A percentile compares a stretch with the other conserved stretches of the same genome.
phyloP scores from a whole-genome alignment of 2,888 invertebrate genomes.

The Keiferia lycopersicella region DNA sequence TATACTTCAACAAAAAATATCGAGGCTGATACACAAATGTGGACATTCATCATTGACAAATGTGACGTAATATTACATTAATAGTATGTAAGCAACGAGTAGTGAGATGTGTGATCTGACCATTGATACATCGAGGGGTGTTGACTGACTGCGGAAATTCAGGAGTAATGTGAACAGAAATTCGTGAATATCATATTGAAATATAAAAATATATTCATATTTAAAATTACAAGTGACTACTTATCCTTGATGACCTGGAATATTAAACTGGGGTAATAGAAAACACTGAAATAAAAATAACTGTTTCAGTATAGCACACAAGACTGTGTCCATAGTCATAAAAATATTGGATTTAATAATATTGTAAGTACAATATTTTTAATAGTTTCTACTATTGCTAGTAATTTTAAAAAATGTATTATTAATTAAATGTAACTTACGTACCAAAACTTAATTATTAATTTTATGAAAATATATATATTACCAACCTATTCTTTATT shows the following conservation, averaged over 20 bases:
- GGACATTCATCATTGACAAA: slow-evolving; percentile 46
- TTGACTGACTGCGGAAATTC: slow-evolving; percentile 66
- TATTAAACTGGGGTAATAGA: neutral
- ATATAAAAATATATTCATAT: neutral
- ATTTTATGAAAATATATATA: too few relatives aligned
- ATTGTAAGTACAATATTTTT: too few relatives aligned
- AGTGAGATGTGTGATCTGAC: slow-evolving; percentile 63
- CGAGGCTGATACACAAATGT: neutral
- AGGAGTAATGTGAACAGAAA: neutral
- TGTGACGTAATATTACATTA: slow-evolving; percentile 46
- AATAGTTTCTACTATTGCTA: too few relatives aligned
- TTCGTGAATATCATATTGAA: neutral
- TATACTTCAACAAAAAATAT: slow-evolving; percentile 40
- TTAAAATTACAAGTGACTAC: slow-evolving; percentile 10
- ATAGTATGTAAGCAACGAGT: slow-evolving; percentile 60
- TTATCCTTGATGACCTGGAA: slow-evolving; percentile 21
- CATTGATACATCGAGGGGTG: slow-evolving; percentile 59
- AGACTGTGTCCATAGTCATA: too few relatives aligned
- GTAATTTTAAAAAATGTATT: too few relatives aligned
- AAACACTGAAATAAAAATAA: neutral
- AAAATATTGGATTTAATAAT: too few relatives aligned
- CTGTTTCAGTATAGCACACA: neutral
- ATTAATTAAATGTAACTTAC: too few relatives aligned
- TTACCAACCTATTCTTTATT: too few relatives aligned
- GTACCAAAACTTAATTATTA: too few relatives aligned